Percentiles rank a stretch among this genome's conserved stretches.
Conservation (phyloP, 2,888 invertebrate species). For the Hydrotaea diabolus region DNA sequence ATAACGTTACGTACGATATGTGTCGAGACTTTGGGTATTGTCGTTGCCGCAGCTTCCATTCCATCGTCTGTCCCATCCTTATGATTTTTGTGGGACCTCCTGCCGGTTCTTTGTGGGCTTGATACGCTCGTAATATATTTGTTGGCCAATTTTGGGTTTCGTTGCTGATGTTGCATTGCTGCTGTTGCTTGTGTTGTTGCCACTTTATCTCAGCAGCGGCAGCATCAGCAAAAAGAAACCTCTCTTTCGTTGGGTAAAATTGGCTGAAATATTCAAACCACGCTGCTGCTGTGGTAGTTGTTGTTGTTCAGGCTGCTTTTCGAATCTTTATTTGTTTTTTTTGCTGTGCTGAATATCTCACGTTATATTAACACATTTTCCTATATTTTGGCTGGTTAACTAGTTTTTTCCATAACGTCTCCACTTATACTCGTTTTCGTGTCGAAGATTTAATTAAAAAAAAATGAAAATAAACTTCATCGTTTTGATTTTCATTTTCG, state of each 20-base stretch:
- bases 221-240: background rate
- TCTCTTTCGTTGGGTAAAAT: conserved; percentile 20
- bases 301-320: conserved; percentile 5
- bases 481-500: conserved; percentile 44
- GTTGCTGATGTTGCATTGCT: too few relatives aligned
- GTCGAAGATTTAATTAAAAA: conserved; percentile 55
- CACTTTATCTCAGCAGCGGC: conserved; percentile 36
- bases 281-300: conserved; percentile 26
- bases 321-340: background rate
- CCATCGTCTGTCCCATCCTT: background rate
- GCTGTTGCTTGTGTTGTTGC: too few relatives aligned
- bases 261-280: conserved; percentile 18
- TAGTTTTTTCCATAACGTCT: conserved; percentile 44
- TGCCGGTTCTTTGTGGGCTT: conserved; percentile 36
- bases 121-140: conserved; percentile 38
- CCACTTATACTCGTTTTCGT: conserved; percentile 31
- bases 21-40: background rate
- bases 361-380: conserved; percentile 75
- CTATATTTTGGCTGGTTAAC: conserved; percentile 61
- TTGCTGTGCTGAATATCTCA: conserved; percentile 62
- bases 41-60: background rate
- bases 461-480: conserved; percentile 1
- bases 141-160: conserved; percentile 21
- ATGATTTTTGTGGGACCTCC: background rate
- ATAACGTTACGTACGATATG: background rate